Base-by-base conservation (phyloP, 2,797 vertebrate genomes). In the Mastacembelus armatus region DNA sequence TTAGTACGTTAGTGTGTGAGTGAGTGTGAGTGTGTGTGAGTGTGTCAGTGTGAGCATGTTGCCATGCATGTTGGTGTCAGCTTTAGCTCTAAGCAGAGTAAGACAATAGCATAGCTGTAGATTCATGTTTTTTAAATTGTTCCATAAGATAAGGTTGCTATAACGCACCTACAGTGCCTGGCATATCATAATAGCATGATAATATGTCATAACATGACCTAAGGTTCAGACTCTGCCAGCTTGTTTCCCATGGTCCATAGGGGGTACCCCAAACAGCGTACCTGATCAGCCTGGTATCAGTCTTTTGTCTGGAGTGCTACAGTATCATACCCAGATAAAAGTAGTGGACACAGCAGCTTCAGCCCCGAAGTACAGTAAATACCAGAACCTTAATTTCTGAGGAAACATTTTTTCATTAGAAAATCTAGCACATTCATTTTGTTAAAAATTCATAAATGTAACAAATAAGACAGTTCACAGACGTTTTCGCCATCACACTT, bases 171-270 rank as follows among this genome's bases (percentile, higher is more conserved):
- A 48, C 44, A 15, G 44, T 44, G 39, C 36, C 66, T 62, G 52
- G 50, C 66, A 48, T 42, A 24, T 44, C 50, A 32, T 47, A 47
- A 38, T 10, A 38, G 21, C 22, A 43, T 38, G 51, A 32, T 60
- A 63, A 60, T 67, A 29, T 57, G 52, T 64, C 67, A n/a, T 77
- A 72, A 83, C 78, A 45, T 81, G 48, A 62, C 21, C 43, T 45
- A 15, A 50, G 24, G 39, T 54, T 22, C 15, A 14, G 38, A 57
- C 59, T 48, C 50, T 71, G 69, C 66, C 69, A 75, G 42, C 47
- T 45, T 50, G 72, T 66, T 66, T 67, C 26, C 27, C 18, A 16
- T n/a, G 18, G 19, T 74, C 77, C 72, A 66, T 66, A 66, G 74
- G 60, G 54, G 66, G 77, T 71, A 50, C 42, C 48, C 71, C 63